Evolutionary conservation across 64 coral and sea anemone genomes (phyloP).

Genomic region (Orbicella faveolata): DNA sequence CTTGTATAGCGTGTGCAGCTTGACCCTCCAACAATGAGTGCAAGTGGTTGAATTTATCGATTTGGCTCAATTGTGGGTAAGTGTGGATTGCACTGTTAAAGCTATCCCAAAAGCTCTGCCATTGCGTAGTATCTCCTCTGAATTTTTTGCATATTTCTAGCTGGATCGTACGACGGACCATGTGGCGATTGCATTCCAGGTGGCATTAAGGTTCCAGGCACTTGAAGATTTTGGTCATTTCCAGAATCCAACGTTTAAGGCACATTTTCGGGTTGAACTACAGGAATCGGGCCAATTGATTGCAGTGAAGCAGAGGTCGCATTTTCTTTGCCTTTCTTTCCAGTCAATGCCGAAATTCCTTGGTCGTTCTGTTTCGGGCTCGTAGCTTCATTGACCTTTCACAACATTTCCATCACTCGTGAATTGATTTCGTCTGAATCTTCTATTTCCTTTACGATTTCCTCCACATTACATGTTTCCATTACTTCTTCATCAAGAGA

Average conservation of each 20-base stretch:
- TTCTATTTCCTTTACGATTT: constrained; percentile 41
- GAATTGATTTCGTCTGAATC: constrained; percentile 55
- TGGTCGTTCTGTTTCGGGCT: background rate
- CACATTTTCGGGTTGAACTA: constrained; percentile 20
- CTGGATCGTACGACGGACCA: background rate
- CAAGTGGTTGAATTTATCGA: constrained; percentile 62
- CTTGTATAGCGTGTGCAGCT: too few species aligned
- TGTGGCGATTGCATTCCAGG: background rate
- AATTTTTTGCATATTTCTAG: constrained; percentile 20
- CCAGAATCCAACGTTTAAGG: background rate
- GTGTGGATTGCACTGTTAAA: constrained; percentile 40
- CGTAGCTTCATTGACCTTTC: constrained; percentile 29
- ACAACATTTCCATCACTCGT: constrained; percentile 52
- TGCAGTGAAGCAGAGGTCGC: too few species aligned
- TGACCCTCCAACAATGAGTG: background rate
- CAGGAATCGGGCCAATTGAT: background rate
- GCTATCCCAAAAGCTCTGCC: constrained; percentile 47
- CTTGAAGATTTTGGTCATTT: background rate
- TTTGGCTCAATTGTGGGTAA: constrained; percentile 6
- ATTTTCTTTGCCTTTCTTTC: constrained; percentile 27
- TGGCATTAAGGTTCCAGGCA: background rate
- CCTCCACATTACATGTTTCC: constrained; percentile 43
- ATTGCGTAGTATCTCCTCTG: constrained; percentile 34
- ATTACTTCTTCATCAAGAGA: constrained; percentile 47
- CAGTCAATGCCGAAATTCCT: background rate